These are phyloP conservation scores for Colossoma macropomum DNA, from an alignment of 2,113 vertebrate species.

Conservation along the genomic window DNA sequence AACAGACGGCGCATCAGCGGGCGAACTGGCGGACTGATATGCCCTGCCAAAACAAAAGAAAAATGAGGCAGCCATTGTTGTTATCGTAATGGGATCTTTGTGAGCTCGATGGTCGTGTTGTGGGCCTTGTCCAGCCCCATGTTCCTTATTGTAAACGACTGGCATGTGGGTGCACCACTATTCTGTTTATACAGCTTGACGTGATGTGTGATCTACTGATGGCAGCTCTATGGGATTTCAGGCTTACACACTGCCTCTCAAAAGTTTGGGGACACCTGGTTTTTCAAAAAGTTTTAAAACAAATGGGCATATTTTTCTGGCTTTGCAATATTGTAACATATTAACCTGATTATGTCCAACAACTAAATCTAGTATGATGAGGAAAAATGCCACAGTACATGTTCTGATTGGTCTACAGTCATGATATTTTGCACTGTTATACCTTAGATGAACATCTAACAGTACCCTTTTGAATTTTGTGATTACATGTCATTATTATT, in stretches of 20 bases:
- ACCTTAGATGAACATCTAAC: no score
- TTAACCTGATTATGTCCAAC: not conserved
- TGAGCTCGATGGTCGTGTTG: conserved; percentile 58
- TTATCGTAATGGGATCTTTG: conserved; percentile 68
- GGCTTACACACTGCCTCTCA: not conserved
- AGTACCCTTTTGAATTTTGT: no score
- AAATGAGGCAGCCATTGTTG: conserved; percentile 64
- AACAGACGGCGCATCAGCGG: conserved; percentile 79
- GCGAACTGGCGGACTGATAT: conserved; percentile 65
- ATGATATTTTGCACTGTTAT: no score
- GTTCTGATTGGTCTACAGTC: not conserved
- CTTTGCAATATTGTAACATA: not conserved
- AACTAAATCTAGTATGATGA: not conserved
- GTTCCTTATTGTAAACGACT: conserved; percentile 59
- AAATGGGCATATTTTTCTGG: no score
- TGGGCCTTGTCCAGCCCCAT: conserved; percentile 46
- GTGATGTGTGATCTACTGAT: conserved; percentile 49
- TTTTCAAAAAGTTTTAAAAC: not conserved
- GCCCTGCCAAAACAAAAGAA: conserved; percentile 69
- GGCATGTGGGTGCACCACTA: conserved; percentile 37
- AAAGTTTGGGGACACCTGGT: not conserved
- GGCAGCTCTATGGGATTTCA: not conserved
- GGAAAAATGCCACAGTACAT: not conserved
- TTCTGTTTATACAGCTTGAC: conserved; percentile 43
- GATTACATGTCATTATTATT: no score